Evolutionary conservation across 2,888 invertebrate species (phyloP).

Genomic region (Drosophila limbata): DNA sequence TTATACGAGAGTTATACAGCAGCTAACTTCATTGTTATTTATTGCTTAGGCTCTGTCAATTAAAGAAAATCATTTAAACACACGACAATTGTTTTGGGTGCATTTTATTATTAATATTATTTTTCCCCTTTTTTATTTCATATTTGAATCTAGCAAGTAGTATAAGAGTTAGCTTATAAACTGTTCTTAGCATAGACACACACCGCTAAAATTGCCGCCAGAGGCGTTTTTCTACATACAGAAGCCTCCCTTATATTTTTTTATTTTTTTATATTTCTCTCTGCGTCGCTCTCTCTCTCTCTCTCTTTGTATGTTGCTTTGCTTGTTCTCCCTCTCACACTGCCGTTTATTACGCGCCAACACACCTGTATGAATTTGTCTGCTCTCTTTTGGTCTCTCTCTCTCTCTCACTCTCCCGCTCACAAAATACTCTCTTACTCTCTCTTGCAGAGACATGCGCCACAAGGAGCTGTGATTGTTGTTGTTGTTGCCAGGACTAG

Average conservation of each 20-base stretch:
- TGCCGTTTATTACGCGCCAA: slow-evolving; percentile 15
- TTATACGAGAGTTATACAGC: no score
- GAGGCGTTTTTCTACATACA: not conserved
- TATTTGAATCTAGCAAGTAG: no score
- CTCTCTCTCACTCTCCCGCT: slow-evolving; percentile 12
- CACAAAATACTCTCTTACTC: not conserved
- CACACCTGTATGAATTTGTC: slow-evolving; percentile 70
- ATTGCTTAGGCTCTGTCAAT: no score
- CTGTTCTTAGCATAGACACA: not conserved
- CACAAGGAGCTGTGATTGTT: slow-evolving; percentile 23
- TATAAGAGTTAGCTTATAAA: not conserved
- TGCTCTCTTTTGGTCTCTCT: slow-evolving; percentile 13
- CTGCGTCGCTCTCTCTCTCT: not conserved
- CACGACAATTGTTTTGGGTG: no score
- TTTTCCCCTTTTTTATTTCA: no score
- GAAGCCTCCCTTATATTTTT: not conserved
- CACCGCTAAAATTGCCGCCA: not conserved
- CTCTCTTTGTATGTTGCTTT: not conserved
- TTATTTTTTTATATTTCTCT: not conserved
- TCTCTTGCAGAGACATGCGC: slow-evolving; percentile 42
- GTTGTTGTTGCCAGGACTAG: slow-evolving; percentile 64
- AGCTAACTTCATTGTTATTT: no score
- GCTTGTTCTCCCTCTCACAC: slow-evolving; percentile 16
- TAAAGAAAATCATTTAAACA: no score
- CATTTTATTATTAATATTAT: no score